These are phyloP conservation scores for Ridgeia piscesae DNA, from an alignment of 1,140 invertebrate species.

Conservation along the genomic window DNA sequence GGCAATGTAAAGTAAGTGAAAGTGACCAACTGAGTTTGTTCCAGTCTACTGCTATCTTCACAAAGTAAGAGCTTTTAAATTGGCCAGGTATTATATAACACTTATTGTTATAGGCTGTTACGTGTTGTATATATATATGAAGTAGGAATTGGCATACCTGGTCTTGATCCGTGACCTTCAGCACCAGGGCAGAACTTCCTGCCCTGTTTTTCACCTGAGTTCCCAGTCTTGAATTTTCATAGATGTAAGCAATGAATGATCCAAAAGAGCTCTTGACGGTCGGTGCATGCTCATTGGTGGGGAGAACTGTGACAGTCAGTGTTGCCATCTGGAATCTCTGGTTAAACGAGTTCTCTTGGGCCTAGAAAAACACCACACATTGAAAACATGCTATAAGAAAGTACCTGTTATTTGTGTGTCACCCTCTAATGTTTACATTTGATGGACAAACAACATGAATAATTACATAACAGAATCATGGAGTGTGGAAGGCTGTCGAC, in stretches of 20 bases:
- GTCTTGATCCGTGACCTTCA: constrained; percentile 36
- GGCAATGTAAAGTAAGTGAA: too few species aligned
- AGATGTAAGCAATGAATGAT: constrained; percentile 35
- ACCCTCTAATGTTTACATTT: too few species aligned
- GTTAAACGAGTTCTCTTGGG: constrained; percentile 8
- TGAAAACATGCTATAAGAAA: not conserved
- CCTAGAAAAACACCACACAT: constrained; percentile 3
- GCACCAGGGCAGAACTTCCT: constrained; percentile 24
- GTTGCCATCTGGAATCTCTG: constrained; percentile 26
- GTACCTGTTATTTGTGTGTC: too few species aligned
- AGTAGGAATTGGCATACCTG: constrained; percentile 30
- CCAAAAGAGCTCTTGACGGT: constrained; percentile 16
- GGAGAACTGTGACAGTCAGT: not conserved
- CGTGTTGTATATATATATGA: too few species aligned
- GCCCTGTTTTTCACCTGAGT: constrained; percentile 30
- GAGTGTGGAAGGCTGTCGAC: too few species aligned
- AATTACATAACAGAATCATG: too few species aligned
- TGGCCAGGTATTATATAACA: too few species aligned
- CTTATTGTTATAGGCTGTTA: too few species aligned
- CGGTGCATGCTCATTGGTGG: constrained; percentile 19
- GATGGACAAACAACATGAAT: too few species aligned
- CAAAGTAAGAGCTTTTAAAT: too few species aligned
- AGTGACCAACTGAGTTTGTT: too few species aligned
- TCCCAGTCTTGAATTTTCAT: constrained; percentile 36
- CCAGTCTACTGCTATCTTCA: too few species aligned